Evolutionary conservation across 2,888 invertebrate genomes (phyloP).

Genomic region (Drosophila mayaguana): DNA sequence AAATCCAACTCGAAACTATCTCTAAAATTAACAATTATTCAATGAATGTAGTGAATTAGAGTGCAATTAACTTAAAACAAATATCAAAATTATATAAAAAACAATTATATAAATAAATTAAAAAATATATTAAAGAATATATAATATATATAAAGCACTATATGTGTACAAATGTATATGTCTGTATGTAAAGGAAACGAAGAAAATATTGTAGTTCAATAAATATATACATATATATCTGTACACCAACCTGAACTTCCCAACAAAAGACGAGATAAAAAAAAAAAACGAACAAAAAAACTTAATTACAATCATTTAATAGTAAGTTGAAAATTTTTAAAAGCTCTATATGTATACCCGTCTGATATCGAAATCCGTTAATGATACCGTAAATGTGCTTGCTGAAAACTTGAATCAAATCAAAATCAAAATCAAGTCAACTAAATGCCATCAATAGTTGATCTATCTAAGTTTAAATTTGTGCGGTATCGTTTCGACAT

Average conservation of each 20-base stretch:
- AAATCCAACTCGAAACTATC: conserved; percentile 18
- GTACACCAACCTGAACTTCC: conserved; percentile 40
- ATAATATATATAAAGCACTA: conserved; percentile 13
- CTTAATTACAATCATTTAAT: conserved; percentile 51
- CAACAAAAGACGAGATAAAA: conserved; percentile 24
- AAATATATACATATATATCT: conserved; percentile 2
- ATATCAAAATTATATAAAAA: conserved; percentile 20
- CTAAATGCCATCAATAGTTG: conserved; percentile 6
- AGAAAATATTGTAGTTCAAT: conserved; percentile 19
- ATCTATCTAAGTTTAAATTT: not conserved
- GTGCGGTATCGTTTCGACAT: not conserved
- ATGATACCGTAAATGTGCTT: conserved; percentile 9
- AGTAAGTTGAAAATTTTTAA: conserved; percentile 40
- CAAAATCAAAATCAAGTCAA: conserved; percentile 7
- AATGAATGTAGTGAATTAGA: conserved; percentile 42
- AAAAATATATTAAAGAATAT: conserved; percentile 1
- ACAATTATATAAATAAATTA: conserved; percentile 9
- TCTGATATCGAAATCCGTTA: conserved; percentile 25
- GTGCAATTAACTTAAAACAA: conserved; percentile 31
- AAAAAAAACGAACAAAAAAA: conserved; percentile 6
- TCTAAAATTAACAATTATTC: conserved; percentile 20
- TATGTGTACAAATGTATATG: conserved; percentile 16
- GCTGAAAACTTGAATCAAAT: conserved; percentile 10
- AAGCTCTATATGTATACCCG: conserved; percentile 36
- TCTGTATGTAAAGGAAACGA: conserved; percentile 15